A percentile compares a stretch with the other conserved stretches of the same genome.
Conservation (phyloP, 2,888 invertebrate species). For the Latrodectus elegans region DNA sequence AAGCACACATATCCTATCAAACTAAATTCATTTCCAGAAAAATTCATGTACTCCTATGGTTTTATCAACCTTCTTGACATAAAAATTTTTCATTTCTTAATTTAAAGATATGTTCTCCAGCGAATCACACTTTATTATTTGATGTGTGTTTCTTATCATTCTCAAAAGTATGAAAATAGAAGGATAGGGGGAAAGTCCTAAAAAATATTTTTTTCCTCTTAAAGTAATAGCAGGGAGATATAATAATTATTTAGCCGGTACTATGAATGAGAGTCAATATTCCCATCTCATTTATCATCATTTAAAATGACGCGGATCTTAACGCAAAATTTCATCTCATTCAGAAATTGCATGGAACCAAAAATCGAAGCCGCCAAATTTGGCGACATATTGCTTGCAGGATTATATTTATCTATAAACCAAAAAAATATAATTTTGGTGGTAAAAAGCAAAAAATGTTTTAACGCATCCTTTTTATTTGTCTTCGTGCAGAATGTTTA, state of each 20-base stretch:
- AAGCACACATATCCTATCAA: too few relatives aligned
- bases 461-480: neutral
- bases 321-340: constrained; percentile 43
- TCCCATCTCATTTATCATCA: constrained; percentile 63
- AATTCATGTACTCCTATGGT: neutral
- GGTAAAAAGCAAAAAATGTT: neutral
- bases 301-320: constrained; percentile 64
- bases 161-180: neutral
- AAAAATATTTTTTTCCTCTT: constrained; percentile 52
- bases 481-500: neutral
- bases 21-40: neutral
- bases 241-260: constrained; percentile 58
- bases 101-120: constrained; percentile 52
- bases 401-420: neutral
- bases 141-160: constrained; percentile 44
- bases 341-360: constrained; percentile 25
- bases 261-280: constrained; percentile 52
- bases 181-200: neutral
- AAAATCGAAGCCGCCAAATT: neutral
- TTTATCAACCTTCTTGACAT: constrained; percentile 8
- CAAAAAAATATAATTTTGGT: neutral
- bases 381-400: constrained; percentile 22
- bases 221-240: constrained; percentile 56
- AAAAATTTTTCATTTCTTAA: constrained; percentile 46
- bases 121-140: constrained; percentile 48